Evolutionary conservation across 2,888 invertebrate species (phyloP).

Genomic region (Auanema sp.): DNA sequence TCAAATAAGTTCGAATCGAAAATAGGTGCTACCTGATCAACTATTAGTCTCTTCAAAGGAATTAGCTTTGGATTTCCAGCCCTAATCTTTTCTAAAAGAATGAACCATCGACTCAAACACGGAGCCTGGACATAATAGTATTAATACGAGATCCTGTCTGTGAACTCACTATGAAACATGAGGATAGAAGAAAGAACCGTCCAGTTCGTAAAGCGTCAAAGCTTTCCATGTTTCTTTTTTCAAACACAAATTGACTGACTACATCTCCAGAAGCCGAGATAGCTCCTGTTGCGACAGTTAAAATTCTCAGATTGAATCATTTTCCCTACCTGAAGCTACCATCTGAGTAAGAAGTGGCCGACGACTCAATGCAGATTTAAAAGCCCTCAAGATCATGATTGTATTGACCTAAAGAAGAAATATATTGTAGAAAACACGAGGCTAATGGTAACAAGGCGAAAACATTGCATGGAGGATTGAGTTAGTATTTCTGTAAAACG

Average conservation of each 20-base stretch:
- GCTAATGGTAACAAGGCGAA: no score
- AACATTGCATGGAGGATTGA: no score
- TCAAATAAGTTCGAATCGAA: background rate
- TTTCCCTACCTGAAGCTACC: slow-evolving; percentile 19
- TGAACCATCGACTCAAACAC: slow-evolving; percentile 46
- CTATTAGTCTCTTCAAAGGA: slow-evolving; percentile 37
- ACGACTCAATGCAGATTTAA: slow-evolving; percentile 19
- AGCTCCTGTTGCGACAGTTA: slow-evolving; percentile 25
- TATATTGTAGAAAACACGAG: no score
- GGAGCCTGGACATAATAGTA: slow-evolving; percentile 40
- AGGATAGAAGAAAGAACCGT: slow-evolving; percentile 51
- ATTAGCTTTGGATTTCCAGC: slow-evolving; percentile 30
- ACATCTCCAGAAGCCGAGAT: slow-evolving; percentile 51
- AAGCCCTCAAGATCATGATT: slow-evolving; percentile 16
- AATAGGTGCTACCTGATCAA: slow-evolving; percentile 42
- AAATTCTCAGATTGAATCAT: background rate
- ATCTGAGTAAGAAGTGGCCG: slow-evolving; percentile 27
- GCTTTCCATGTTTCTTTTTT: slow-evolving; percentile 22
- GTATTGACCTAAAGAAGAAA: no score
- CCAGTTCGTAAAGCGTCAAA: slow-evolving; percentile 46
- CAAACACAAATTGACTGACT: slow-evolving; percentile 39
- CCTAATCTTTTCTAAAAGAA: slow-evolving; percentile 46
- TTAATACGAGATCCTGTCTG: background rate
- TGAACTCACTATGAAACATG: slow-evolving; percentile 47
- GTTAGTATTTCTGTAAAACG: no score